Percentiles rank a stretch among this genome's conserved stretches.
Evolutionary conservation across 2,797 vertebrate species (phyloP).

Genomic region (Falco rusticolus): DNA sequence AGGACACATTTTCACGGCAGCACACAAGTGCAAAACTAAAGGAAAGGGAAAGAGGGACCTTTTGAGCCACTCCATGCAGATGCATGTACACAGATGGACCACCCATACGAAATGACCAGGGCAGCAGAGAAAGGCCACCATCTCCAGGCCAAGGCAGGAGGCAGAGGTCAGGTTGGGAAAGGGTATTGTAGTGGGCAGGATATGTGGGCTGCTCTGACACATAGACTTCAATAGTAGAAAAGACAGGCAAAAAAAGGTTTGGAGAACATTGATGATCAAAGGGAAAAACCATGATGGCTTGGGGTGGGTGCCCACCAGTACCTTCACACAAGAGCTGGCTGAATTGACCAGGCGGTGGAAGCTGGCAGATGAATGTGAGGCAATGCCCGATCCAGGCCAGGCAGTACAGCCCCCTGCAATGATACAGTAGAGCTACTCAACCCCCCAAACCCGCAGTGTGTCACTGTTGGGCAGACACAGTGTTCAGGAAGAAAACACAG

Average conservation of each 20-base stretch:
- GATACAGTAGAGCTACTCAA: neutral
- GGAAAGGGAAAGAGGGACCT: neutral
- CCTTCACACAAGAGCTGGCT: neutral
- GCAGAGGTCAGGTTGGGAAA: neutral
- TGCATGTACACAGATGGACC: neutral
- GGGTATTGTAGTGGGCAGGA: neutral
- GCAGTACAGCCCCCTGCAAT: neutral
- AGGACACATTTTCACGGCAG: neutral
- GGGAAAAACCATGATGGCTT: neutral
- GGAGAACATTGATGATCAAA: neutral
- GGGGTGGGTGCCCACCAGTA: neutral
- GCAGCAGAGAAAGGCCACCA: neutral
- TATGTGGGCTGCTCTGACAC: neutral
- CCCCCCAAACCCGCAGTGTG: neutral
- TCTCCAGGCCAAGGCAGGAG: neutral
- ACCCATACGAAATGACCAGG: neutral
- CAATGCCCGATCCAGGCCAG: neutral
- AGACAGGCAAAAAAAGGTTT: neutral
- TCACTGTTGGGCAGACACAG: neutral
- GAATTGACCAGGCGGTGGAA: neutral
- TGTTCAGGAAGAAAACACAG: neutral
- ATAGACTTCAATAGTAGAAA: neutral
- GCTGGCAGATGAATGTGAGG: neutral
- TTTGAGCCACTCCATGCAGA: neutral
- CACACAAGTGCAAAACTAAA: neutral